Evolutionary conservation across 2,797 vertebrate genomes (phyloP).

Genomic region (Poeciliopsis paucimaculata): DNA sequence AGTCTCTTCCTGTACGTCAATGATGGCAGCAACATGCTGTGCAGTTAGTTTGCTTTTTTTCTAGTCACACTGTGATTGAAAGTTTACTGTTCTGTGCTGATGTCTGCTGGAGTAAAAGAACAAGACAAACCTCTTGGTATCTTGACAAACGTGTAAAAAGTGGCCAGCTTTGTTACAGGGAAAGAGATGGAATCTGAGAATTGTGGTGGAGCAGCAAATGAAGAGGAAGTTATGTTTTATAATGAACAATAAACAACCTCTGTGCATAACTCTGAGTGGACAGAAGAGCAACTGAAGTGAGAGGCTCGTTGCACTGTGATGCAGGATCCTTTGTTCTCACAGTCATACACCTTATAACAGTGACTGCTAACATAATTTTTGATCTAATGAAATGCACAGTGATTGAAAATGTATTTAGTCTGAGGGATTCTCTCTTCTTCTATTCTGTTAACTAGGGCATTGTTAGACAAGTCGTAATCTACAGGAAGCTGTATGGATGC

Average conservation of each 20-base stretch:
- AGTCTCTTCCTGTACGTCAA: background rate
- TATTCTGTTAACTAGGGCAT: background rate
- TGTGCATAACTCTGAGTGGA: background rate
- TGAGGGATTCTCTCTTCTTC: background rate
- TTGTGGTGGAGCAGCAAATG: background rate
- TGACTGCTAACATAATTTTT: background rate
- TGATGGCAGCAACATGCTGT: background rate
- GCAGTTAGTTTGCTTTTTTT: background rate
- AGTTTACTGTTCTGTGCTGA: background rate
- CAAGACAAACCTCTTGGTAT: background rate
- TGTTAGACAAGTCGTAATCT: background rate
- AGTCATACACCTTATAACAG: background rate
- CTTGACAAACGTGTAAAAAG: background rate
- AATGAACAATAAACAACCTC: background rate
- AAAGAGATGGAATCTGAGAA: background rate
- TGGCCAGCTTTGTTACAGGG: background rate
- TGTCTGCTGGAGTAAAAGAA: background rate
- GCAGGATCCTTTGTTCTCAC: background rate
- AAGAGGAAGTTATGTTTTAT: background rate
- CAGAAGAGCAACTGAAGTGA: background rate
- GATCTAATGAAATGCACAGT: background rate
- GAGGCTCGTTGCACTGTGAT: background rate
- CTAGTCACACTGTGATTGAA: background rate
- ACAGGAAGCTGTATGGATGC: background rate
- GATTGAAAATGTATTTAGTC: background rate